Evolutionary conservation across 2,888 invertebrate genomes (phyloP), one percentile per base, ranked within the genome.

Genomic region (Ophraella communa): DNA sequence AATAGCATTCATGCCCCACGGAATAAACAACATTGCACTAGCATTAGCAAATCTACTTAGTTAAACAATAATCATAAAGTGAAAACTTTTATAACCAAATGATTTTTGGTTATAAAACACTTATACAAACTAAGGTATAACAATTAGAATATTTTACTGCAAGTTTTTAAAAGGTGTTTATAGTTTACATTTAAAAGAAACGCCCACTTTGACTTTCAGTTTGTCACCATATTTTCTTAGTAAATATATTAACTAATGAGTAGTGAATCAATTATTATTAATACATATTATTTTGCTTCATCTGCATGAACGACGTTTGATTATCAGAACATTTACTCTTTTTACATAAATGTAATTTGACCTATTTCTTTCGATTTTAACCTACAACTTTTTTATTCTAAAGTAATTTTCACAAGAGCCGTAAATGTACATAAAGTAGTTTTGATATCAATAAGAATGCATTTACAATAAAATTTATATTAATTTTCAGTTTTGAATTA

Each of bases 181-280:
- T 39, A 8, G 11, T 7, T 2, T 21, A 8, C 7, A 42, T n/a
- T n/a, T n/a, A 24, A 17, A 33, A 58, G 58, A 27, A 58, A 58
- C 58, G 58, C 58, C 58, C 58, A 49, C 20, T 44, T 58, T 5
- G 14, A 33, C 47, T 45, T 56, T 24, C 23, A 42, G 23, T 18
- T 35, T 55, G 17, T 39, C 39, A 57, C 45, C 30, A 42, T 27
- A 47, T 20, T 53, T 53, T 35, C 10, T 30, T 30, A 30, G 3
- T 30, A 11, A 30, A 4, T 10, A 30, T 30, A 10, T 30, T 3
- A 30, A 30, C 30, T 30, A 30, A 5, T 1, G 3, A n/a, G n/a
- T n/a, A n/a, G n/a, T n/a, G n/a, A n/a, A n/a, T n/a, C n/a, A n/a
- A n/a, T n/a, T n/a, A n/a, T n/a, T n/a, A n/a, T n/a, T n/a, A n/a